Conservation (phyloP, 2,888 invertebrate species). For the Pterostichus niger region DNA sequence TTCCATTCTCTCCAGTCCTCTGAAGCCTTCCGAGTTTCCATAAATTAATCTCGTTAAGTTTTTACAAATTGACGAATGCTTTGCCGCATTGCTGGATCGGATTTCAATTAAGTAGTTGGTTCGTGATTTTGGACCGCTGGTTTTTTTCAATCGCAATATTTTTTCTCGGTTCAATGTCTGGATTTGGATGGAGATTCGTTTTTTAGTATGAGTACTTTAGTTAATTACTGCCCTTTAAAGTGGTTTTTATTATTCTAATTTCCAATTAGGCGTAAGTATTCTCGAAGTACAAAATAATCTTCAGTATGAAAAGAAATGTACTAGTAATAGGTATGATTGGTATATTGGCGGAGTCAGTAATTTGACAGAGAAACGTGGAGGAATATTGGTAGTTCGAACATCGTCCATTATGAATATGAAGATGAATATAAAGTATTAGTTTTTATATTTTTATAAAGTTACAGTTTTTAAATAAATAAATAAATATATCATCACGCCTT, state of each 20-base stretch:
- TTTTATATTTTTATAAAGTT: too few species aligned
- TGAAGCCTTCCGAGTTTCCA: conserved; percentile 19
- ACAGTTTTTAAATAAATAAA: too few species aligned
- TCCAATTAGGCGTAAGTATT: neutral
- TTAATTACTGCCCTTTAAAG: neutral
- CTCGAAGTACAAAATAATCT: too few species aligned
- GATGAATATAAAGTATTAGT: too few species aligned
- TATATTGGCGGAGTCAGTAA: too few species aligned
- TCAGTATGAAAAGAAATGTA: too few species aligned
- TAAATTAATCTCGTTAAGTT: conserved; percentile 57
- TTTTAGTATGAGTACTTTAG: neutral
- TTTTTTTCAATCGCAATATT: neutral
- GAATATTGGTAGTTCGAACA: too few species aligned
- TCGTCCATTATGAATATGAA: too few species aligned
- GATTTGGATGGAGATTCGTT: neutral
- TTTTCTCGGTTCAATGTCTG: neutral
- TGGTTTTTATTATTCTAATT: neutral
- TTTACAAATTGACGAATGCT: conserved; percentile 52
- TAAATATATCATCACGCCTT: too few species aligned
- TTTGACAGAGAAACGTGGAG: too few species aligned
- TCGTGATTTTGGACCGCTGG: conserved; percentile 34
- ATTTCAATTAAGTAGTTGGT: conserved; percentile 57
- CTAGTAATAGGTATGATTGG: too few species aligned
- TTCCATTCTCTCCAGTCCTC: neutral
- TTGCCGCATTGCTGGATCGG: conserved; percentile 41